phyloP scores from a whole-genome alignment of 2,888 invertebrate species.

The Drymonia ruficornis region DNA sequence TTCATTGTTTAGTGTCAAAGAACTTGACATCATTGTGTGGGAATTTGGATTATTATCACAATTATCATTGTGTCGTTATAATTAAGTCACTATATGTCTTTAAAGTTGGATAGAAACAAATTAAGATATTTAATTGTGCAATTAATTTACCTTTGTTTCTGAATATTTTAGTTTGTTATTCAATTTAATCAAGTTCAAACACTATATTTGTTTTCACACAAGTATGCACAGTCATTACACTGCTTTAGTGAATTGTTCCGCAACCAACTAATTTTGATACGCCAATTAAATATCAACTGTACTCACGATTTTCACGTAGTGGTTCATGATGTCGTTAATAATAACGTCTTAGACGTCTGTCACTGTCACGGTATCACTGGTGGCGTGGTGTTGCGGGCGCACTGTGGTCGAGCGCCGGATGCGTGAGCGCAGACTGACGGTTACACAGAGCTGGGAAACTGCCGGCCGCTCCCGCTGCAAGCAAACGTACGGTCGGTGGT shows the following conservation, averaged over 20 bases:
- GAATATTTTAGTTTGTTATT: not conserved
- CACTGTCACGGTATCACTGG: conserved; percentile 74
- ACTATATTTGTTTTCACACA: not conserved
- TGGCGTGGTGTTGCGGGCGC: conserved; percentile 51
- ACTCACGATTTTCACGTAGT: conserved; percentile 76
- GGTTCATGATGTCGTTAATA: conserved; percentile 61
- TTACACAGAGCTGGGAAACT: conserved; percentile 47
- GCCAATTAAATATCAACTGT: conserved; percentile 14
- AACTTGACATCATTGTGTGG: conserved; percentile 42
- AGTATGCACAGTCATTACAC: conserved; percentile 4
- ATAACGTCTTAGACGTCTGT: conserved; percentile 29
- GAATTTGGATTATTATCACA: conserved; percentile 37
- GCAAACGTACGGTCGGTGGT: conserved; percentile 63
- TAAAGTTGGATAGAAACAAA: not conserved
- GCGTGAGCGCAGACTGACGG: conserved; percentile 66
- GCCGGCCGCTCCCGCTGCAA: conserved; percentile 67
- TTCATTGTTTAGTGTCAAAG: conserved; percentile 33
- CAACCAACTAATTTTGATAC: not conserved
- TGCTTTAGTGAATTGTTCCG: not conserved
- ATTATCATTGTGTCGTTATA: not conserved
- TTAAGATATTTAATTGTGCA: not conserved
- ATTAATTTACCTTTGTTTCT: not conserved
- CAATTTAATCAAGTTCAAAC: not conserved
- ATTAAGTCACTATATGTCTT: not conserved
- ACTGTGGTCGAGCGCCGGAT: conserved; percentile 57